A percentile compares a stretch with the other conserved stretches of the same genome.
Conservation (phyloP, 2,888 invertebrate species). For the Tricholauxania praeusta region DNA sequence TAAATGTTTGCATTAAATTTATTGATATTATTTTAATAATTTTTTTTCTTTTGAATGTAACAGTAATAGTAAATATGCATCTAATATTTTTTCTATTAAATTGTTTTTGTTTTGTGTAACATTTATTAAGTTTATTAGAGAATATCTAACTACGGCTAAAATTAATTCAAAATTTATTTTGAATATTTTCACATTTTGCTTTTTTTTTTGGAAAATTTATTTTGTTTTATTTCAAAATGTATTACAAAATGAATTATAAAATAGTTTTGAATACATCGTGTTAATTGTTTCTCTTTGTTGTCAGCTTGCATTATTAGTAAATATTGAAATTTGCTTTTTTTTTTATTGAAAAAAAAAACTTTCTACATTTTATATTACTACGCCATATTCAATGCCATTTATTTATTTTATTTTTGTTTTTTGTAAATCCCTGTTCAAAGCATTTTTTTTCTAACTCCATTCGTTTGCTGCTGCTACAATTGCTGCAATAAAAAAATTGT, state of each 20-base stretch:
- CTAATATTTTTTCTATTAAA: slow-evolving; percentile 37
- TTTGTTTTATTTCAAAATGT: not conserved
- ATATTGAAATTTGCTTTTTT: not conserved
- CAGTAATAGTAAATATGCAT: slow-evolving; percentile 39
- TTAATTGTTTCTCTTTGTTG: not conserved
- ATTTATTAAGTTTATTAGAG: slow-evolving; percentile 25
- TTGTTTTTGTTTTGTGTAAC: slow-evolving; percentile 39
- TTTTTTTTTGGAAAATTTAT: slow-evolving; percentile 1
- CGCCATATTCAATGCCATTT: not conserved
- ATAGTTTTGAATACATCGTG: not conserved
- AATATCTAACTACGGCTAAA: slow-evolving; percentile 36
- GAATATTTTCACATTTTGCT: slow-evolving; percentile 21
- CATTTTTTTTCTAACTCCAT: slow-evolving; percentile 12
- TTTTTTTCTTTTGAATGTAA: not conserved
- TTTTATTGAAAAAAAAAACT: not conserved
- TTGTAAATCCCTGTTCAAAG: slow-evolving; percentile 56
- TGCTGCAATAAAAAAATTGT: too few species aligned
- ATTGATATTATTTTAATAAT: slow-evolving; percentile 27
- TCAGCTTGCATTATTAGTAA: not conserved
- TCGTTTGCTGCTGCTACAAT: slow-evolving; percentile 1
- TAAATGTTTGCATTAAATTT: slow-evolving; percentile 32
- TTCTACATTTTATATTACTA: too few species aligned
- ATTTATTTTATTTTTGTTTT: slow-evolving; percentile 36
- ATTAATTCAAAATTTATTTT: slow-evolving; percentile 27
- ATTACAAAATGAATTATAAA: too few species aligned